Conservation (phyloP, 2,888 invertebrate species). For the Diplolepis rosae region DNA sequence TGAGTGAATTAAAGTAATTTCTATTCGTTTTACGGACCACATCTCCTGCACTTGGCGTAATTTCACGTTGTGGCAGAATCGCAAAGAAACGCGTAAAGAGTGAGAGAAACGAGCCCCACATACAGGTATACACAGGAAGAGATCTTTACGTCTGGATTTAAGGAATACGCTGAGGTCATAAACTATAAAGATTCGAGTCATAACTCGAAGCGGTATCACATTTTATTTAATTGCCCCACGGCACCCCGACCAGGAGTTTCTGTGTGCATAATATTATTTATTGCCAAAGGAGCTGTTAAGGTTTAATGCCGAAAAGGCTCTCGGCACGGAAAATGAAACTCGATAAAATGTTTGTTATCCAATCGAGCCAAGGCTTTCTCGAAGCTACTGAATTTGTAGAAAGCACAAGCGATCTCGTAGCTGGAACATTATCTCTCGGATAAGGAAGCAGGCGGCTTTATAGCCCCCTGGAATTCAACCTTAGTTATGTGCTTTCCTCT, state of each 20-base stretch:
- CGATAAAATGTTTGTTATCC: slow-evolving; percentile 73
- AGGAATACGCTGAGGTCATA: slow-evolving; percentile 68
- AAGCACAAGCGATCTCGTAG: slow-evolving; percentile 40
- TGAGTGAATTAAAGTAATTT: not conserved
- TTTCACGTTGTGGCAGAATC: not conserved
- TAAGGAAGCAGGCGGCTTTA: slow-evolving; percentile 44
- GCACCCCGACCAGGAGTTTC: slow-evolving; percentile 53
- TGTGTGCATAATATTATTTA: slow-evolving; percentile 73
- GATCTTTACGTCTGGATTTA: slow-evolving; percentile 70
- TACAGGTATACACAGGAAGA: slow-evolving; percentile 49
- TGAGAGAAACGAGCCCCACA: slow-evolving; percentile 43
- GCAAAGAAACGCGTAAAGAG: slow-evolving; percentile 36
- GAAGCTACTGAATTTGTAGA: slow-evolving; percentile 57
- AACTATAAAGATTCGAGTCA: slow-evolving; percentile 73
- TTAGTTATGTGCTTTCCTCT: slow-evolving; percentile 46
- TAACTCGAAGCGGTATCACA: slow-evolving; percentile 72
- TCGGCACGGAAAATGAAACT: slow-evolving; percentile 70
- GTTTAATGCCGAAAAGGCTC: slow-evolving; percentile 65
- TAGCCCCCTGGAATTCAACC: slow-evolving; percentile 41
- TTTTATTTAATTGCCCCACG: slow-evolving; percentile 73
- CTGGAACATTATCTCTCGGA: slow-evolving; percentile 37
- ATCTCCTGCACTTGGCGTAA: slow-evolving; percentile 4
- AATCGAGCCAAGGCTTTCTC: slow-evolving; percentile 60
- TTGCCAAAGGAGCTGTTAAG: slow-evolving; percentile 72
- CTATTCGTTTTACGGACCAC: not conserved